phyloP scores from a whole-genome alignment of 2,113 vertebrate species.

The Regulus satrapa region DNA sequence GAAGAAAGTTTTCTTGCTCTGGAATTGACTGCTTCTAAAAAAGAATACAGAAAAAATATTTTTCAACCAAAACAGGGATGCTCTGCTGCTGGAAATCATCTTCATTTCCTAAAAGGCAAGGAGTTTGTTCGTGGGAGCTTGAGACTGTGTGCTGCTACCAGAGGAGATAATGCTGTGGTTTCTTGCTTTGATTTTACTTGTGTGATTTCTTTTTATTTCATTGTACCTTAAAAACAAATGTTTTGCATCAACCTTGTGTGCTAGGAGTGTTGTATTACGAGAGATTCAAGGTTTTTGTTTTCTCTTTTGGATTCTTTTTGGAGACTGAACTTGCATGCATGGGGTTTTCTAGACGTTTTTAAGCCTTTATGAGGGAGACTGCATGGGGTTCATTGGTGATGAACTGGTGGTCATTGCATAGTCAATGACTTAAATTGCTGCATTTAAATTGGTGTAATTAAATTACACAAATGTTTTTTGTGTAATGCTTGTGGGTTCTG shows the following conservation, averaged over 20 bases:
- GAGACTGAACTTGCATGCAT: neutral
- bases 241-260: neutral
- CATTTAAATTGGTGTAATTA: too few species aligned
- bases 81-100: neutral
- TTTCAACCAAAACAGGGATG: accelerated
- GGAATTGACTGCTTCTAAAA: neutral
- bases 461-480: too few species aligned
- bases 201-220: neutral
- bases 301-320: neutral
- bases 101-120: neutral
- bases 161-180: neutral
- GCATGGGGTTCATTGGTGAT: neutral
- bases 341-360: neutral
- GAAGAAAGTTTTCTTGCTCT: neutral
- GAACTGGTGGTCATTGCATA: neutral
- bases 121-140: neutral
- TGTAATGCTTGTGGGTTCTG: neutral
- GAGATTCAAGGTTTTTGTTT: neutral
- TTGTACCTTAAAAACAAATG: neutral
- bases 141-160: neutral
- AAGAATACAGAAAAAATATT: neutral
- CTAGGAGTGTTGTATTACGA: neutral
- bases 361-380: neutral
- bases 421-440: neutral
- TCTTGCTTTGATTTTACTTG: neutral